Base-by-base conservation (phyloP, 2,113 vertebrate species). In the Micronycteris hirsuta region DNA sequence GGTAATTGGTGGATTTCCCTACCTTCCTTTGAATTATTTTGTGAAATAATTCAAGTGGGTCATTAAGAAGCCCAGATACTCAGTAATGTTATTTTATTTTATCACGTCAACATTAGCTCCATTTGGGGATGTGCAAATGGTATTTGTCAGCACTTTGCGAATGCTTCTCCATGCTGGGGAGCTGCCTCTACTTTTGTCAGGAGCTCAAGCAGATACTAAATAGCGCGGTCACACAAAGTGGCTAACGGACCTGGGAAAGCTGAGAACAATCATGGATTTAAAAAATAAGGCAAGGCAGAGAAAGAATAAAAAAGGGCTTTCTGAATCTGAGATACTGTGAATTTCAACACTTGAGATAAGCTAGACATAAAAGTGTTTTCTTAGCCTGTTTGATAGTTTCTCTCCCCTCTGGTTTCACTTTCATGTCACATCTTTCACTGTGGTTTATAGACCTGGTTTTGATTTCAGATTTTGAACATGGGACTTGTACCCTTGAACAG, bases 11-110 rank as follows among this genome's bases (percentile, higher is more conserved):
- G 67, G 31, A 84, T 80, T 95, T 93, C 67, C 24, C 19, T 20
- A 74, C 45, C 33, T 92, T 45, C 43, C 74, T 97, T 96, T 56
- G 65, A 94, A 89, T 97, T 90, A 84, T 96, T 98, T 94, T 86
- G 26, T 88, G 68, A 95, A 97, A 89, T 58, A n/a, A n/a, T n/a
- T n/a, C 54, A 91, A 96, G 82, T 56, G 56, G 36, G 65, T 90
- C 58, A 52, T 95, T 95, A 38, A 31, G 63, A 95, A 96, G 52
- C 73, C 9, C 43, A 67, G n/a, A 38, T 38, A 83, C 80, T 94
- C 43, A 93, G n/a, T 65, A 70, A 86, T 87, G 77, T 96, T 47
- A 22, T 76, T 93, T 93, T 86, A 87, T 45, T 20, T 89, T 96
- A 56, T 33, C 78, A 93, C 93, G 49, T 84, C 70, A 86, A 94